Conservation (phyloP, 2,797 vertebrate genomes). For the Novumbra hubbsi region DNA sequence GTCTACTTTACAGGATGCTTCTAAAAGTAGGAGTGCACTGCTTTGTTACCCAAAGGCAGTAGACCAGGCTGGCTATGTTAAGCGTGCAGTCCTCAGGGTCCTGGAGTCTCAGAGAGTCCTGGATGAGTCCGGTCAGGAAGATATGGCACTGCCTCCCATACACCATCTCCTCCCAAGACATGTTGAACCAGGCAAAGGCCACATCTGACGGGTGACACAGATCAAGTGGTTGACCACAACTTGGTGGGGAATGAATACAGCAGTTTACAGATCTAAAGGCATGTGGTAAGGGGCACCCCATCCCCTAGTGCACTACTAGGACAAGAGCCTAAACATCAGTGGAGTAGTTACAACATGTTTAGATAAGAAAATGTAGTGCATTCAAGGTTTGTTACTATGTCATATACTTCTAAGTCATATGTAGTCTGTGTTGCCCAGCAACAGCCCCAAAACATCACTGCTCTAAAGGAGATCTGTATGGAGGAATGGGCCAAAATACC, state of each 20-base stretch:
- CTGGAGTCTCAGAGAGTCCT: slow-evolving; percentile 61
- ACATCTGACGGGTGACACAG: slow-evolving; percentile 48
- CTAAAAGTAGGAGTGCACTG: too few species aligned
- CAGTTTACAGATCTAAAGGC: slow-evolving; percentile 2
- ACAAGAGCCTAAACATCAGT: too few species aligned
- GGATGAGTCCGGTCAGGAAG: slow-evolving; percentile 66
- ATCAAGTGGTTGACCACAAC: slow-evolving; percentile 15
- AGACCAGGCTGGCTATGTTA: slow-evolving; percentile 51
- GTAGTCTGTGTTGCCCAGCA: too few species aligned
- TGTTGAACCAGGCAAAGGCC: slow-evolving; percentile 62
- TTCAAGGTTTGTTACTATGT: too few species aligned
- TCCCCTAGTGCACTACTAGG: neutral
- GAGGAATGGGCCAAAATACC: too few species aligned
- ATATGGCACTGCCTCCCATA: slow-evolving; percentile 61
- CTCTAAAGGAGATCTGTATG: too few species aligned
- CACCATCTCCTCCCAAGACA: slow-evolving; percentile 67
- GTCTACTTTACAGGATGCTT: too few species aligned
- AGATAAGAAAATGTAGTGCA: too few species aligned
- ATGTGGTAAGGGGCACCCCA: neutral
- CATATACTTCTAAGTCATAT: too few species aligned
- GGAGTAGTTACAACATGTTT: too few species aligned
- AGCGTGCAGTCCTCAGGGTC: slow-evolving; percentile 55
- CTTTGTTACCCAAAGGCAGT: slow-evolving; percentile 56
- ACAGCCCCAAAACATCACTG: too few species aligned
- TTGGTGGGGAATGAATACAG: slow-evolving; percentile 16